Conservation (phyloP, 2,113 vertebrate genomes). For the Onychorhynchus coronatus region DNA sequence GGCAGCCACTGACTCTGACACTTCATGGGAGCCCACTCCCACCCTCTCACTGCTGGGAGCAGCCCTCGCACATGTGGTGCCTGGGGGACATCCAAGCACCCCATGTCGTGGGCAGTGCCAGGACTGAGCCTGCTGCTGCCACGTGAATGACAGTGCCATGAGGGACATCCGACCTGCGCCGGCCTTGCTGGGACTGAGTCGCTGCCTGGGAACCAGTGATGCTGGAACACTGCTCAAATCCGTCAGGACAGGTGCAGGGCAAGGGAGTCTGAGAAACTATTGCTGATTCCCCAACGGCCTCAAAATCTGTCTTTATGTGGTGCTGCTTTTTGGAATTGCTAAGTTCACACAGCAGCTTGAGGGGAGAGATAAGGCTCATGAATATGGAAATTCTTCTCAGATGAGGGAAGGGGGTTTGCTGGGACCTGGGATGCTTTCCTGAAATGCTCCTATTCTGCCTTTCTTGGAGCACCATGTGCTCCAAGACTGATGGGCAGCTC, state of each 20-base stretch:
- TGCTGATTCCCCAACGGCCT: background rate
- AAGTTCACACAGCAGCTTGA: conserved; percentile 39
- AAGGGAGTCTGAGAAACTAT: background rate
- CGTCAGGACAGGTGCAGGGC: background rate
- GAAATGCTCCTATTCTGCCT: rapidly evolving
- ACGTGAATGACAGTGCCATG: rapidly evolving
- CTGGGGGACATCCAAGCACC: rapidly evolving
- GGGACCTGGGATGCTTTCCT: background rate
- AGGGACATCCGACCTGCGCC: rapidly evolving
- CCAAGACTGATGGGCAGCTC: background rate
- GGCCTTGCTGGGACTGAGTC: background rate
- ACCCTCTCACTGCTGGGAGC: background rate
- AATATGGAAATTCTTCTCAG: conserved; percentile 31
- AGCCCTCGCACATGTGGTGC: rapidly evolving
- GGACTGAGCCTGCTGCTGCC: background rate
- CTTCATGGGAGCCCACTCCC: background rate
- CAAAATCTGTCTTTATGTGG: conserved; percentile 3
- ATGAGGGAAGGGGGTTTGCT: background rate
- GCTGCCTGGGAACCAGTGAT: rapidly evolving
- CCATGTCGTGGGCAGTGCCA: rapidly evolving
- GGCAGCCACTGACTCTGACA: background rate
- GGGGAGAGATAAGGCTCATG: conserved; percentile 52
- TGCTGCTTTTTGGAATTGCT: conserved; percentile 15
- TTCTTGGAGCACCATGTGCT: background rate
- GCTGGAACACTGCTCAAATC: background rate